These are phyloP conservation scores for Corvus hawaiiensis DNA, from an alignment of 2,113 vertebrate genomes.

Conservation along the genomic window DNA sequence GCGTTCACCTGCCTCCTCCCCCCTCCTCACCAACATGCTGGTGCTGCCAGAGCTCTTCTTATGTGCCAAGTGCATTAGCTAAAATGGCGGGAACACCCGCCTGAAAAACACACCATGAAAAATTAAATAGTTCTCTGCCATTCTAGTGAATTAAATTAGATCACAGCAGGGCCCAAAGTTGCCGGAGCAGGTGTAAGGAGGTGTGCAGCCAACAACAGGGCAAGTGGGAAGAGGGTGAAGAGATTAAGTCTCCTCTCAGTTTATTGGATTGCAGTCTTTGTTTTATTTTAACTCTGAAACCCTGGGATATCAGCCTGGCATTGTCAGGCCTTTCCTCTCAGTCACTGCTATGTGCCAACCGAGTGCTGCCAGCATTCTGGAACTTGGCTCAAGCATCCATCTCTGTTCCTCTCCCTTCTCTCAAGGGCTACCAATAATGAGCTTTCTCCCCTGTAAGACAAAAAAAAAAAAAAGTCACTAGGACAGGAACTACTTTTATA, in stretches of 20 bases:
- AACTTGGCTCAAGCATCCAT: not conserved
- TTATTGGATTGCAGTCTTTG: not conserved
- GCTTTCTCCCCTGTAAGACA: not conserved
- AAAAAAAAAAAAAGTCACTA: not conserved
- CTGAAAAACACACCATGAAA: not conserved
- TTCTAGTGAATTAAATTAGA: not conserved
- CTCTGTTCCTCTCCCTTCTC: not conserved
- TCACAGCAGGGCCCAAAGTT: not conserved
- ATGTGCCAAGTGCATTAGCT: not conserved
- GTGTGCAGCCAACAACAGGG: fast-evolving
- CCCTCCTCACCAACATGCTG: fast-evolving
- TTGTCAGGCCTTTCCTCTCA: not conserved
- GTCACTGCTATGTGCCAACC: not conserved
- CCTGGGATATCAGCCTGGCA: not conserved
- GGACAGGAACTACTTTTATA: not conserved
- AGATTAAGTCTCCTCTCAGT: not conserved
- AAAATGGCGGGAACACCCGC: not conserved
- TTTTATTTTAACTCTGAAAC: not conserved
- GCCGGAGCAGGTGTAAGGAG: not conserved
- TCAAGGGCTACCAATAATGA: not conserved
- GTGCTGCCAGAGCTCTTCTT: not conserved
- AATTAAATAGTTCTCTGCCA: not conserved
- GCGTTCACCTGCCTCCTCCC: fast-evolving
- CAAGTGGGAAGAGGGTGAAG: not conserved
- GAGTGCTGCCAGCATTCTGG: not conserved